Conservation (phyloP, 2,797 vertebrate species). For the Mustela erminea region DNA sequence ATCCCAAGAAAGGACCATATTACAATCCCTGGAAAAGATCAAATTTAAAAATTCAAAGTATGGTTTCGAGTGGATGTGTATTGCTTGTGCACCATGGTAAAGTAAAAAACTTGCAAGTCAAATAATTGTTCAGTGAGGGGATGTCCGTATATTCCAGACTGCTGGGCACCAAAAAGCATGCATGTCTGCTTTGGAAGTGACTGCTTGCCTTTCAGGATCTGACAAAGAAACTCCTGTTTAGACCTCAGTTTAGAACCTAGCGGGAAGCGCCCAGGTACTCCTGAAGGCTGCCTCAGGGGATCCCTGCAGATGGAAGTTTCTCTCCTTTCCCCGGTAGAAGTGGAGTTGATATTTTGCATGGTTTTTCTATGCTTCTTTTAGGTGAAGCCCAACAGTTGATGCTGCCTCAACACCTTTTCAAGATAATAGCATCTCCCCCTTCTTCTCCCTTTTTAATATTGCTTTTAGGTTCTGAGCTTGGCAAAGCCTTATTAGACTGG, state of each 20-base stretch:
- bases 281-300: background rate
- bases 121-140: background rate
- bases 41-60: background rate
- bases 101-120: background rate
- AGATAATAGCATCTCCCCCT: background rate
- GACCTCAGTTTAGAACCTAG: background rate
- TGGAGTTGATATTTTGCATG: background rate
- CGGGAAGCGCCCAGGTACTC: background rate
- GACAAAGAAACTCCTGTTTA: background rate
- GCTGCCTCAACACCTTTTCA: background rate
- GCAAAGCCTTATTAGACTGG: background rate
- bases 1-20: background rate
- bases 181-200: constrained; percentile 47
- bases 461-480: background rate
- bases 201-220: background rate
- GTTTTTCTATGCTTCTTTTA: background rate
- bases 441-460: background rate
- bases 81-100: background rate
- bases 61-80: background rate
- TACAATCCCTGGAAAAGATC: background rate
- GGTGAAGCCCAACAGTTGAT: background rate
- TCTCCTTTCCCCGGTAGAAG: background rate
- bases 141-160: background rate
- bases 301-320: background rate
- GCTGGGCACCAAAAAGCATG: background rate